These are phyloP conservation scores for Proteles cristata DNA, from an alignment of 2,113 vertebrate genomes.

Conservation along the genomic window DNA sequence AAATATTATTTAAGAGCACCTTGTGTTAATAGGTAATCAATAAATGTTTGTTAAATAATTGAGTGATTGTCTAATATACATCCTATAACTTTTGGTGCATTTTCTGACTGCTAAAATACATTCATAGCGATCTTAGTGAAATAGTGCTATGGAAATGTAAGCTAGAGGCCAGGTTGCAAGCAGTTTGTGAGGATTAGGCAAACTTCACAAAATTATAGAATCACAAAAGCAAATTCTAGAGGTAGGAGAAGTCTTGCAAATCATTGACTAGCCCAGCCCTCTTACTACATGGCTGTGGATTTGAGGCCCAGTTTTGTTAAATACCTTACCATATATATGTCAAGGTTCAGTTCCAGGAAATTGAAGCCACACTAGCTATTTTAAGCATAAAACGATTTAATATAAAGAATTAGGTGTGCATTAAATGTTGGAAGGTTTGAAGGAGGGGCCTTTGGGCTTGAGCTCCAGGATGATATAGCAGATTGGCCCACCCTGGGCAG, in stretches of 20 bases:
- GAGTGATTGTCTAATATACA: not conserved
- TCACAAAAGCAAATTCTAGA: slow-evolving; percentile 1
- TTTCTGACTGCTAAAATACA: not conserved
- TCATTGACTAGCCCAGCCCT: not conserved
- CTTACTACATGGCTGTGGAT: not conserved
- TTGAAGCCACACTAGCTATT: slow-evolving; percentile 65
- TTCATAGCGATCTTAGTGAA: not conserved
- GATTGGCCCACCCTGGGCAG: not conserved
- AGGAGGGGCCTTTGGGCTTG: not conserved
- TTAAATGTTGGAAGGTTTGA: slow-evolving; percentile 51
- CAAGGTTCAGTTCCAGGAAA: slow-evolving; percentile 69
- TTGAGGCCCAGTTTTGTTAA: slow-evolving; percentile 55
- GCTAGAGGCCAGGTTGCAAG: not conserved
- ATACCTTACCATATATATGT: slow-evolving; percentile 60
- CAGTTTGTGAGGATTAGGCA: not conserved
- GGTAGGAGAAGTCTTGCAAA: not conserved
- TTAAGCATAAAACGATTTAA: slow-evolving; percentile 69
- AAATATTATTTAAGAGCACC: not conserved
- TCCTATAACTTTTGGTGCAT: not conserved
- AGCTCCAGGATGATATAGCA: not conserved
- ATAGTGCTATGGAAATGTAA: not conserved
- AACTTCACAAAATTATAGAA: not conserved
- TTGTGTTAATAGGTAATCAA: not conserved
- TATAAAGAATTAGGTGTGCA: slow-evolving; percentile 60
- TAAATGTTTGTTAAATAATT: not conserved